A percentile compares a stretch with the other conserved stretches of the same genome.
Evolutionary conservation across 2,797 vertebrate species (phyloP).

Genomic region (Amphiprion clarkii): DNA sequence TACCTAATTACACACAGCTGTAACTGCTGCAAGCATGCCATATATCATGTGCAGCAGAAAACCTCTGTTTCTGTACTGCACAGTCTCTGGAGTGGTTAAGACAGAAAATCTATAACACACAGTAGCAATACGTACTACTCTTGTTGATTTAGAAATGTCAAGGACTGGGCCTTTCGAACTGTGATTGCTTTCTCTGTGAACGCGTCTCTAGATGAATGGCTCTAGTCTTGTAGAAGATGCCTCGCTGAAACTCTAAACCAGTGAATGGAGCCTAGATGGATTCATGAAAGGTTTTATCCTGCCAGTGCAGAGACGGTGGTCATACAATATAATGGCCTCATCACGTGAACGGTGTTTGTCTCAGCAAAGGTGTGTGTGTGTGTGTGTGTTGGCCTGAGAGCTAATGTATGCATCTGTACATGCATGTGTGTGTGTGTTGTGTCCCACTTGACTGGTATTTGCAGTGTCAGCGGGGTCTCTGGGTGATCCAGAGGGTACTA

Average conservation of each 20-base stretch:
- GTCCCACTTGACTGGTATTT: slow-evolving; percentile 52
- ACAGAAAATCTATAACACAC: background rate
- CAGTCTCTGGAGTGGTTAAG: background rate
- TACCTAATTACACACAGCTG: background rate
- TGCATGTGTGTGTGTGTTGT: background rate
- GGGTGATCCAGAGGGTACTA: slow-evolving; percentile 32
- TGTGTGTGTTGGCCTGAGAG: slow-evolving; percentile 5
- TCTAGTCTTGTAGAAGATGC: background rate
- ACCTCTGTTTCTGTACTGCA: background rate
- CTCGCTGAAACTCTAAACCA: slow-evolving; percentile 7
- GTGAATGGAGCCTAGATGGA: background rate
- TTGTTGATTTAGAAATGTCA: background rate
- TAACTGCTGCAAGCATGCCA: background rate
- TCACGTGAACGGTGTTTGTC: slow-evolving; percentile 1
- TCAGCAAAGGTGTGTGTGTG: slow-evolving; percentile 14
- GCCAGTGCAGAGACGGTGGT: background rate
- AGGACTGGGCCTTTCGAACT: background rate
- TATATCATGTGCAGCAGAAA: background rate
- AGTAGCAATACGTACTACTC: rapidly evolving
- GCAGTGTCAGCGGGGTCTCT: slow-evolving; percentile 67
- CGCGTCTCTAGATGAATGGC: background rate
- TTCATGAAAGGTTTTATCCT: slow-evolving; percentile 1
- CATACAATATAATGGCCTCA: slow-evolving; percentile 2
- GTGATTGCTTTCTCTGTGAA: background rate
- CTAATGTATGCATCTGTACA: background rate